Conservation (phyloP, 2,797 vertebrate genomes). For the Premnoplex brunnescens region DNA sequence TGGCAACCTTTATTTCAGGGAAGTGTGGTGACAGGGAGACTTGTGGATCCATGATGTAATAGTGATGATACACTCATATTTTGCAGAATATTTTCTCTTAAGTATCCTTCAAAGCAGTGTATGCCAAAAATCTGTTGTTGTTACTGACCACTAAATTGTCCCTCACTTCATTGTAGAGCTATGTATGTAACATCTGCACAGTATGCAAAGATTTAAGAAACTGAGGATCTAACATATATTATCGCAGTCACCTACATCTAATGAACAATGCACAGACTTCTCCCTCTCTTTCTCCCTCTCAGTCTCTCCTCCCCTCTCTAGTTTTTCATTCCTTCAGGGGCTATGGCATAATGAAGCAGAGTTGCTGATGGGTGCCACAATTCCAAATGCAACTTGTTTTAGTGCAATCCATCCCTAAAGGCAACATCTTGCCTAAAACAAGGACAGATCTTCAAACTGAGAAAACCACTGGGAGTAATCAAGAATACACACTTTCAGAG, state of each 20-base stretch:
- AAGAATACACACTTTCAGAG: background rate
- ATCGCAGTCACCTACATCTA: background rate
- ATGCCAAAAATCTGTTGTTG: background rate
- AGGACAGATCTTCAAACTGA: background rate
- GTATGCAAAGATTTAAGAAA: background rate
- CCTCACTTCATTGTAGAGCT: background rate
- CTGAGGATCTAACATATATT: background rate
- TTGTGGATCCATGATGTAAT: background rate
- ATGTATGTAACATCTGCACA: background rate
- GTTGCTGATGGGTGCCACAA: background rate
- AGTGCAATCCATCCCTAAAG: background rate
- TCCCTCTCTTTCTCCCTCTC: background rate
- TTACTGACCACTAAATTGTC: background rate
- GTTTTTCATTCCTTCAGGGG: background rate
- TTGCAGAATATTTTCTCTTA: background rate
- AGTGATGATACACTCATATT: background rate
- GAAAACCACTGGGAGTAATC: background rate
- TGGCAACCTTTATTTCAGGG: background rate
- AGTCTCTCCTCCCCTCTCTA: background rate
- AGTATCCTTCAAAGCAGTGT: background rate
- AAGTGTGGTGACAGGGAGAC: background rate
- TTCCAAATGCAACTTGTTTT: background rate
- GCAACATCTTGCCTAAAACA: background rate
- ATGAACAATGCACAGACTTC: background rate
- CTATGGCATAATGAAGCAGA: background rate